These are phyloP conservation scores for Branchellion lobata DNA, from an alignment of 2,888 invertebrate genomes.

Conservation along the genomic window DNA sequence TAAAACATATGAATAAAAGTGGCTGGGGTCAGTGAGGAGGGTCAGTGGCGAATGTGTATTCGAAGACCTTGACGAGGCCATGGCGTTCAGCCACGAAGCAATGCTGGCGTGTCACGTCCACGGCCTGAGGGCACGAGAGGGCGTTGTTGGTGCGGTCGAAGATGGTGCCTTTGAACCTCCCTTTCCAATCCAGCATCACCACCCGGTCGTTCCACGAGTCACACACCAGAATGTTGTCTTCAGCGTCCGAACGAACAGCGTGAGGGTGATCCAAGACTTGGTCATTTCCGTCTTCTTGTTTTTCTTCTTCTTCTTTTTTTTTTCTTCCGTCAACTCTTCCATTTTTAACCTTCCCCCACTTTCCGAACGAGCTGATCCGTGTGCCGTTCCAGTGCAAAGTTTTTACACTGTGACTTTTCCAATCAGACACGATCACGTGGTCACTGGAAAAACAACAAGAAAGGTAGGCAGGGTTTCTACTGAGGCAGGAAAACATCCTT, in stretches of 20 bases:
- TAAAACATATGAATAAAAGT: too few species aligned
- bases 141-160: conserved; percentile 49
- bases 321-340: conserved; percentile 42
- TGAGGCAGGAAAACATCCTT: conserved; percentile 48
- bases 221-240: conserved; percentile 51
- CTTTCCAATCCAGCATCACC: conserved; percentile 49
- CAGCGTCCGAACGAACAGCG: conserved; percentile 50
- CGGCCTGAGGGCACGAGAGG: conserved; percentile 50
- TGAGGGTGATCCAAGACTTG: conserved; percentile 50
- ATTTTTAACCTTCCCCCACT: background rate
- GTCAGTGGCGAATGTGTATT: conserved; percentile 42
- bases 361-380: conserved; percentile 49
- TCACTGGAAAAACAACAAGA: conserved; percentile 45
- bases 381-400: conserved; percentile 49
- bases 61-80: conserved; percentile 51
- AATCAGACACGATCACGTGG: conserved; percentile 50
- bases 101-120: conserved; percentile 48
- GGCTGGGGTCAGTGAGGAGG: too few species aligned
- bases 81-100: conserved; percentile 51
- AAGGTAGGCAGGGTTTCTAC: conserved; percentile 51
- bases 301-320: background rate
- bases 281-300: conserved; percentile 42
- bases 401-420: conserved; percentile 51
- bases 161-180: conserved; percentile 46
- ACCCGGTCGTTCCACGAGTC: conserved; percentile 53